Base-by-base conservation (phyloP, 2,113 vertebrate genomes). In the Hepsetus odoe region DNA sequence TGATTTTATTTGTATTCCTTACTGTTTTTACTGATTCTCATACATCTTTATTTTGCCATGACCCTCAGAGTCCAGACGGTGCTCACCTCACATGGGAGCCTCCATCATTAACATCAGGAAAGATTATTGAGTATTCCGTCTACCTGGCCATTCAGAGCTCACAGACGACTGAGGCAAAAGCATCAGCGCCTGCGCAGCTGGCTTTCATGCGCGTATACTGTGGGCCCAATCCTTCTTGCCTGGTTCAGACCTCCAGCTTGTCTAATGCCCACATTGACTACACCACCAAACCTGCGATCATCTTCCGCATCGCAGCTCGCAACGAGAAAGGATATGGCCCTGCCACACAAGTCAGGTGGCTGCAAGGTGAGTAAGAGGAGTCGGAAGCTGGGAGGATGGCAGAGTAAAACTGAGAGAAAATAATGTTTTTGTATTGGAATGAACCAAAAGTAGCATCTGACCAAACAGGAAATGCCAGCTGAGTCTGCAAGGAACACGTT, bases 31-130 rank as follows among this genome's bases (percentile, higher is more conserved):
- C 20, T 18, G 3, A 22, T 20, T 12, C 14, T 72, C 32, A 10
- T 30, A 1, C 26, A 32, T 55, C 16, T 42, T 18, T 11, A 7
- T 18, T 30, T 8, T 26, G 13, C 32, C 12, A 51, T 20, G 2
- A 11, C 9, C 16, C 16, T 38, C 80, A 95, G 94, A 95, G 93
- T 68, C 93, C 92, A 0, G 94, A 95, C 4, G 94, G 94, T 33
- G 94, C 94, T 38, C 94, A 95, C 82, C 90, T 95, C 78, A 95
- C 94, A 10, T 95, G 94, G 94, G 94, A 95, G 87, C 94, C 94
- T 0, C 94, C 94, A 0, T 94, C 94, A 2, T 92, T 95, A 73
- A 95, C 93, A 2, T 95, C 93, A 0, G 94, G 94, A 58, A 94
- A 94, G 86, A 95, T 95, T 86, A 91, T 94, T 0, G 93, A 95